phyloP scores from a whole-genome alignment of 2,113 vertebrate species.

The Salvelinus namaycush region DNA sequence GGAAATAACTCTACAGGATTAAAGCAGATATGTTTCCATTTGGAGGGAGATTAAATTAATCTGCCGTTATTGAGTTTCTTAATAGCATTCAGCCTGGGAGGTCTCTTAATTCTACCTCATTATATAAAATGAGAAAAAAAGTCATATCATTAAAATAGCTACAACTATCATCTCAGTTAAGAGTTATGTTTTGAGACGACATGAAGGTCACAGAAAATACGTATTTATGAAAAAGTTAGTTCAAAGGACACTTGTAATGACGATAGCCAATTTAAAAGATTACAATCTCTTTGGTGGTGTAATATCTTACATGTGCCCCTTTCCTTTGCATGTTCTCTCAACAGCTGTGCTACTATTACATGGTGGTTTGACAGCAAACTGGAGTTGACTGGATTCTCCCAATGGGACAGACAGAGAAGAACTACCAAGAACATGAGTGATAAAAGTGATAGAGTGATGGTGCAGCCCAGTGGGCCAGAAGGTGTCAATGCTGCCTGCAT shows the following conservation, averaged over 20 bases:
- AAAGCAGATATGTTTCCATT: slow-evolving; percentile 53
- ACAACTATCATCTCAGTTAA: slow-evolving; percentile 31
- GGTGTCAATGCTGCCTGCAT: slow-evolving; percentile 2
- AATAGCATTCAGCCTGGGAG: slow-evolving; percentile 42
- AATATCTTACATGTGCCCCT: slow-evolving; percentile 59
- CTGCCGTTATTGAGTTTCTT: slow-evolving; percentile 57
- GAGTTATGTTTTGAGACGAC: slow-evolving; percentile 20
- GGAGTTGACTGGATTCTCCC: slow-evolving; percentile 26
- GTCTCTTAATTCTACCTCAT: slow-evolving; percentile 56
- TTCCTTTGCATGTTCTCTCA: slow-evolving; percentile 39
- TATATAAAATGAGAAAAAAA: slow-evolving; percentile 44
- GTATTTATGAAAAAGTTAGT: slow-evolving; percentile 53
- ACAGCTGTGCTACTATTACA: slow-evolving; percentile 42
- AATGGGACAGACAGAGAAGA: slow-evolving; percentile 2
- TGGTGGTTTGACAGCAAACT: slow-evolving; percentile 22
- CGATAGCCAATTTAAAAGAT: slow-evolving; percentile 50
- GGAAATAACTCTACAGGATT: slow-evolving; percentile 57
- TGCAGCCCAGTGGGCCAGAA: slow-evolving; percentile 17
- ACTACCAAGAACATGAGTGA: background rate
- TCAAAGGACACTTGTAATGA: slow-evolving; percentile 59
- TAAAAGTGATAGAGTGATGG: slow-evolving; percentile 3
- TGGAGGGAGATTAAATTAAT: slow-evolving; percentile 60
- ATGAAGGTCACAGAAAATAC: slow-evolving; percentile 32
- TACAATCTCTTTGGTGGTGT: slow-evolving; percentile 56
- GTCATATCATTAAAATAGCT: slow-evolving; percentile 20